Percentiles rank a stretch among this genome's conserved stretches.
phyloP scores from a whole-genome alignment of 2,797 vertebrate genomes.

The Bothrops alternatus region DNA sequence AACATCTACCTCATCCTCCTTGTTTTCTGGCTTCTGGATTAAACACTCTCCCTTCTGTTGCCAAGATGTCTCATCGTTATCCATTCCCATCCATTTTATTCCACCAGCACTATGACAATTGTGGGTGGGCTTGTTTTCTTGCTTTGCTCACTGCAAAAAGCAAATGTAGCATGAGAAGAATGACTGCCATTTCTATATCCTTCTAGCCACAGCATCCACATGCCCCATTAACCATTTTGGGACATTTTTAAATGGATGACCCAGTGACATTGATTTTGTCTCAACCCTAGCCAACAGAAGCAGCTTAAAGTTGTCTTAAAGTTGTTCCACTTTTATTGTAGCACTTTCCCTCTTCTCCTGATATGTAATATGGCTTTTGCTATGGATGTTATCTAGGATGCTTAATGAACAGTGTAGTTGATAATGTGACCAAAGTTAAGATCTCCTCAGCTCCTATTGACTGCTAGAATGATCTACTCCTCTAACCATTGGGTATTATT shows the following conservation, averaged over 20 bases:
- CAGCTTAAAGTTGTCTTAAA: not conserved
- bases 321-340: not conserved
- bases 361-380: not conserved
- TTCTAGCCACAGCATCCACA: not conserved
- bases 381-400: not conserved
- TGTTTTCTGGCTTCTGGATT: not conserved
- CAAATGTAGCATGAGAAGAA: not conserved
- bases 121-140: not conserved
- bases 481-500: not conserved
- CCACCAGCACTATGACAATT: not conserved
- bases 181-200: not conserved
- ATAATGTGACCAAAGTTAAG: not conserved
- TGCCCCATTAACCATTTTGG: not conserved
- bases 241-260: not conserved
- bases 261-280: not conserved
- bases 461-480: not conserved
- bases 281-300: not conserved
- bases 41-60: not conserved
- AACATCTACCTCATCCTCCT: not conserved
- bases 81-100: not conserved
- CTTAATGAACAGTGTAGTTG: not conserved
- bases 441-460: not conserved
- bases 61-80: not conserved
- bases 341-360: not conserved
- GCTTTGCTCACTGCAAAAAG: not conserved